These are phyloP conservation scores for Microctenopoma lineatum DNA, from an alignment of 2,797 vertebrate genomes.

Conservation along the genomic window DNA sequence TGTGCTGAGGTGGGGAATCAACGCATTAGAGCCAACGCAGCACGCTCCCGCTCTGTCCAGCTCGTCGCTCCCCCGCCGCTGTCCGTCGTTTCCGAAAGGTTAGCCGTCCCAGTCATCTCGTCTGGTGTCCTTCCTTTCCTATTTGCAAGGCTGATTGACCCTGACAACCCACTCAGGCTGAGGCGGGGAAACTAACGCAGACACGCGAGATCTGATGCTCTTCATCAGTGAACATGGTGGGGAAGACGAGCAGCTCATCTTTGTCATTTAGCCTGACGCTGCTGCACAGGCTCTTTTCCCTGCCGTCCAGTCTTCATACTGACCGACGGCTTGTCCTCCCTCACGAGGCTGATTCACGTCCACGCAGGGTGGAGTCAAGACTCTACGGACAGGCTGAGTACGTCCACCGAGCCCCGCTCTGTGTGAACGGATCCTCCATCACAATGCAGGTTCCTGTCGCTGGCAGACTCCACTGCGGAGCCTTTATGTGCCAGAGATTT, in stretches of 20 bases:
- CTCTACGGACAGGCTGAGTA: conserved; percentile 35
- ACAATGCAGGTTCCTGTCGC: no score
- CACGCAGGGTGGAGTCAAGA: conserved; percentile 15
- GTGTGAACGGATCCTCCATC: no score
- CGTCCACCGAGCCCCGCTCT: conserved; percentile 5
- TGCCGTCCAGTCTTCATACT: conserved; percentile 46
- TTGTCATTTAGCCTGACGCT: conserved; percentile 46
- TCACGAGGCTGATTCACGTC: conserved; percentile 59
- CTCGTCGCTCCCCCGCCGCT: conserved; percentile 26
- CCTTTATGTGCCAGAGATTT: neutral
- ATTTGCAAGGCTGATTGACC: conserved; percentile 74
- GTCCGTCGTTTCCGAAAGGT: conserved; percentile 71
- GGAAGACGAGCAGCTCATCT: conserved; percentile 53
- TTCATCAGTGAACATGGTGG: conserved; percentile 34
- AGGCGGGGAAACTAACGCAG: conserved; percentile 36
- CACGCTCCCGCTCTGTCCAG: neutral
- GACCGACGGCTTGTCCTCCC: conserved; percentile 41
- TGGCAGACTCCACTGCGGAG: neutral
- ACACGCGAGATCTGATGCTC: neutral
- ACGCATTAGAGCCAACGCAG: conserved; percentile 35
- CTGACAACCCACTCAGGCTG: conserved; percentile 68
- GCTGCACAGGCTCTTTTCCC: conserved; percentile 52
- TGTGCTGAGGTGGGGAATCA: conserved; percentile 46
- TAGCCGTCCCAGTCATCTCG: conserved; percentile 52
- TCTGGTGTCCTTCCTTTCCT: conserved; percentile 65